phyloP scores from a whole-genome alignment of 2,888 invertebrate genomes.

The Eubasilissa splendida region DNA sequence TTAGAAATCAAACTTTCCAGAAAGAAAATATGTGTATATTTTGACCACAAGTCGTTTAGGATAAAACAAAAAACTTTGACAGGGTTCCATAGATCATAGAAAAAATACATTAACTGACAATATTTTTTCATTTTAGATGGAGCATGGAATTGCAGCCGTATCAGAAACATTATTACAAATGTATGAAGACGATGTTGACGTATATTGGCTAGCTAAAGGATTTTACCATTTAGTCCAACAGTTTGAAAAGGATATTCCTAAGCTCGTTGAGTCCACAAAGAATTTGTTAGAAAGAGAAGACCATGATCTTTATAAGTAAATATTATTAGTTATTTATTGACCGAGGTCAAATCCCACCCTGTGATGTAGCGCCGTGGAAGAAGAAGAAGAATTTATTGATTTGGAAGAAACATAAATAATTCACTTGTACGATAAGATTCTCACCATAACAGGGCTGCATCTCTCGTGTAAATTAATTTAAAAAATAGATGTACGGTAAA shows the following conservation, averaged over 20 bases:
- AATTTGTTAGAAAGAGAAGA: slow-evolving; percentile 86
- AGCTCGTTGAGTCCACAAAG: slow-evolving; percentile 78
- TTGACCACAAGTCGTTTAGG: too few relatives aligned
- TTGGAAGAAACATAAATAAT: slow-evolving; percentile 39
- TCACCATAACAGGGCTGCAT: too few relatives aligned
- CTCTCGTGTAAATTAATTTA: too few relatives aligned
- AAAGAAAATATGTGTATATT: too few relatives aligned
- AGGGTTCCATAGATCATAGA: neutral
- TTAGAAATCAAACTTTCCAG: too few relatives aligned
- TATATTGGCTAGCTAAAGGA: slow-evolving; percentile 87
- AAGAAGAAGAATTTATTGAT: too few relatives aligned
- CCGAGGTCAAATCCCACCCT: too few relatives aligned
- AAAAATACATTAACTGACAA: neutral
- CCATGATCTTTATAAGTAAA: slow-evolving; percentile 76
- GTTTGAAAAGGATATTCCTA: slow-evolving; percentile 77
- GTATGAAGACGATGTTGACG: slow-evolving; percentile 82
- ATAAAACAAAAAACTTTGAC: too few relatives aligned
- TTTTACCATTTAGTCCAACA: slow-evolving; percentile 80
- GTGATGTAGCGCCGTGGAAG: too few relatives aligned
- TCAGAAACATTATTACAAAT: slow-evolving; percentile 80
- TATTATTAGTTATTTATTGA: neutral
- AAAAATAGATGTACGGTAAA: too few relatives aligned
- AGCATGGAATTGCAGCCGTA: slow-evolving; percentile 76
- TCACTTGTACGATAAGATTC: slow-evolving; percentile 58
- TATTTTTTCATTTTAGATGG: slow-evolving; percentile 64